phyloP scores from a whole-genome alignment of 2,113 vertebrate genomes.

The Oryzias curvinotus region DNA sequence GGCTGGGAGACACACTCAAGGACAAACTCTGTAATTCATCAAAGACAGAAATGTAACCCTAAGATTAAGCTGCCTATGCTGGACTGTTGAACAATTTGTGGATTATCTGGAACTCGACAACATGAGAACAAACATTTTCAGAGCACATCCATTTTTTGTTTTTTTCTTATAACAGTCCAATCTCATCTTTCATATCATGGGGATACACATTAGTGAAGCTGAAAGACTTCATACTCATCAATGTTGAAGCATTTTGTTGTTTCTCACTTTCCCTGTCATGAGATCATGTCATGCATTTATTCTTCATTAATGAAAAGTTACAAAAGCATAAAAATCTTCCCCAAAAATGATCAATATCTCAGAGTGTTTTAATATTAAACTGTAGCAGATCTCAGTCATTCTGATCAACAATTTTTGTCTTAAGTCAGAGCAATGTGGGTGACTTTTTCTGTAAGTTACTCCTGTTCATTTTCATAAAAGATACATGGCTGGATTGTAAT shows the following conservation, averaged over 20 bases:
- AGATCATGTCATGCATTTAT: no score
- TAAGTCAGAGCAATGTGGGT: no score
- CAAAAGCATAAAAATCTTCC: no score
- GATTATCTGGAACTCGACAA: conserved; percentile 10
- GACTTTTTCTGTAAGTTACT: neutral
- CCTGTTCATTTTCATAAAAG: neutral
- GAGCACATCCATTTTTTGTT: neutral
- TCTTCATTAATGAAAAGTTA: no score
- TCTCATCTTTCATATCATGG: neutral
- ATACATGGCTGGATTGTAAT: conserved; percentile 1
- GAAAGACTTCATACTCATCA: no score
- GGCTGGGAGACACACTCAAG: conserved; percentile 5
- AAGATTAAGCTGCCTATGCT: conserved; percentile 20
- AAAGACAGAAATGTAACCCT: conserved; percentile 3
- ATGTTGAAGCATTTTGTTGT: no score
- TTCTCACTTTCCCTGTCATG: no score
- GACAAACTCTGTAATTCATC: conserved; percentile 3
- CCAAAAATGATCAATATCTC: no score
- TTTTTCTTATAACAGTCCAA: neutral
- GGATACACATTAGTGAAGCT: no score
- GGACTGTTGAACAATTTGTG: conserved; percentile 11
- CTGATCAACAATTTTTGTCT: no score
- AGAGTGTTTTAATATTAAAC: no score
- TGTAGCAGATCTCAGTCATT: no score
- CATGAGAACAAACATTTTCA: neutral